Conservation (phyloP, 2,888 invertebrate species). For the Heliconius charithonia region DNA sequence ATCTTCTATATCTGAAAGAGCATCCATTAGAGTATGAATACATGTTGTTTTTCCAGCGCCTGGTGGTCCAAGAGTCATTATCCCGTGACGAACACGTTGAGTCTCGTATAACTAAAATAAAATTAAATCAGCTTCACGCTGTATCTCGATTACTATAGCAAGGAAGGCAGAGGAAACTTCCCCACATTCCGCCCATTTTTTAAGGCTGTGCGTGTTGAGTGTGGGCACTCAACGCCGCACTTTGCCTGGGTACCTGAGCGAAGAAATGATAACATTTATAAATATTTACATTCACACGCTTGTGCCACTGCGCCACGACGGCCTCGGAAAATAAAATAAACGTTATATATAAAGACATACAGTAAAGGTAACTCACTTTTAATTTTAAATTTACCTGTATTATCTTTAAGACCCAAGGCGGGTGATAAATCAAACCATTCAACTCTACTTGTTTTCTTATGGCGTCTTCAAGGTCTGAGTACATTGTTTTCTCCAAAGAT, state of each 20-base stretch:
- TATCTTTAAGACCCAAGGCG: slow-evolving; percentile 97
- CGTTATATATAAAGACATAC: not conserved
- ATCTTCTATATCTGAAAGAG: slow-evolving; percentile 93
- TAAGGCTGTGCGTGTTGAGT: too few relatives aligned
- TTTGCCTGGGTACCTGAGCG: too few relatives aligned
- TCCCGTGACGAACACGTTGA: slow-evolving; percentile 96
- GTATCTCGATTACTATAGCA: too few relatives aligned
- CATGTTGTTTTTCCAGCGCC: slow-evolving; percentile 98
- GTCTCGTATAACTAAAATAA: slow-evolving; percentile 93
- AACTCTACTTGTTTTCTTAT: slow-evolving; percentile 92
- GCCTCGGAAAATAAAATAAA: slow-evolving; percentile 59
- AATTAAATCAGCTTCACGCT: too few relatives aligned
- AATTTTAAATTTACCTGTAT: slow-evolving; percentile 86
- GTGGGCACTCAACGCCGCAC: too few relatives aligned
- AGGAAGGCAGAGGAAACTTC: too few relatives aligned
- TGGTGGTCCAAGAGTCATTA: slow-evolving; percentile 97
- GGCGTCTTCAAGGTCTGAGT: slow-evolving; percentile 94
- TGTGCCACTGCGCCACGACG: too few relatives aligned
- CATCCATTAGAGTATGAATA: slow-evolving; percentile 94
- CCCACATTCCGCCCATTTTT: too few relatives aligned
- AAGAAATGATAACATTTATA: too few relatives aligned
- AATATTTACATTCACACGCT: too few relatives aligned
- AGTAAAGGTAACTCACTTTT: not conserved
- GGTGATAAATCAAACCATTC: slow-evolving; percentile 93
- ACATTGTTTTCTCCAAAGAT: slow-evolving; percentile 93